Percentiles rank a stretch among this genome's conserved stretches.
Conservation (phyloP, 2,797 vertebrate species). For the Myripristis murdjan region DNA sequence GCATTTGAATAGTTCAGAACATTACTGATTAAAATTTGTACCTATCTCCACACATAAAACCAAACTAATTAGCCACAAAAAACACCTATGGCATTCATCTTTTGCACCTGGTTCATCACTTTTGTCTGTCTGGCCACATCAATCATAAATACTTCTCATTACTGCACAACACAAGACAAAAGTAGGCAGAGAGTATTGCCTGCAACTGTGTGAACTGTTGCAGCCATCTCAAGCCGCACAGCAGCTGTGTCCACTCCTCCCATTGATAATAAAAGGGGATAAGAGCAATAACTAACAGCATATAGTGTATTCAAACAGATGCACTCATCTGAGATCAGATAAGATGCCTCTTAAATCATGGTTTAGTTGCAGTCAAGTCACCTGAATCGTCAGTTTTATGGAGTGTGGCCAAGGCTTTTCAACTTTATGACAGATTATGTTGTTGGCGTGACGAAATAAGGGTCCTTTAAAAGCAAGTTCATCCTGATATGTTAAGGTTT, state of each 20-base stretch:
- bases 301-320: background rate
- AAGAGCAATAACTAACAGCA: background rate
- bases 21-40: constrained; percentile 1
- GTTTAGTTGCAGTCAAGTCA: background rate
- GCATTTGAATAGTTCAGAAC: constrained; percentile 18
- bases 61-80: background rate
- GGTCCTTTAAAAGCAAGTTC: background rate
- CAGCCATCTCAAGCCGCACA: background rate
- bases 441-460: background rate
- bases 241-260: background rate
- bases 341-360: background rate
- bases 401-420: background rate
- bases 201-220: background rate
- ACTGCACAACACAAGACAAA: background rate
- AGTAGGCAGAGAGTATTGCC: background rate
- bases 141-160: background rate
- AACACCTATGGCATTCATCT: background rate
- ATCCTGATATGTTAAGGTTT: background rate
- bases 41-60: background rate
- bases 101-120: background rate
- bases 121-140: background rate
- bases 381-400: background rate
- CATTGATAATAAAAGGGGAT: background rate
- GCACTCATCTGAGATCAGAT: background rate
- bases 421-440: background rate